Evolutionary conservation across 2,113 vertebrate species (phyloP), one percentile per base, ranked within the genome.

Genomic region (Nyctereutes procyonoides): DNA sequence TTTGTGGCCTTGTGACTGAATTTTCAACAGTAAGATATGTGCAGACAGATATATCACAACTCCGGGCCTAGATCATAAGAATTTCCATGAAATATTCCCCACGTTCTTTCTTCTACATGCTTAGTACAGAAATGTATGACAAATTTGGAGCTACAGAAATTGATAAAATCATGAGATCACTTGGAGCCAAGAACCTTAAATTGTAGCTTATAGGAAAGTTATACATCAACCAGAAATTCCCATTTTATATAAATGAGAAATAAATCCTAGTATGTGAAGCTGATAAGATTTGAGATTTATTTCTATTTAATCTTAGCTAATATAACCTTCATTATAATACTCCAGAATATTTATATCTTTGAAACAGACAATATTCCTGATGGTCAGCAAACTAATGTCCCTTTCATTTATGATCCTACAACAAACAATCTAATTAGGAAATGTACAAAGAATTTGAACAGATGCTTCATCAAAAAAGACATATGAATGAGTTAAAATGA

Each of bases 241-340:
- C 32, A 83, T 95, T 87, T 91, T 20, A 73, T 48, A 87, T 73
- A 74, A 87, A 55, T 53, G n/a, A 81, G 28, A 92, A 63, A 87
- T 5, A 71, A 12, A 43, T 63, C 2, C 10, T 32, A 60, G 53
- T 51, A 62, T 19, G 14, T 58, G 2, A 86, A 69, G 56, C 2
- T 13, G 76, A 3, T 56, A 14, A 56, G 2, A 58, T 95, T 67
- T 43, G n/a, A 65, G 17, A 38, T 48, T 32, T 90, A 51, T 53
- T 32, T 74, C 32, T 48, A 30, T 43, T 85, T 95, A 30, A 12
- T 10, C 12, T 85, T 77, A 84, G n/a, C 10, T n/a, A 58, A 51
- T 24, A 35, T 3, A 48, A 15, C 24, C 13, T 73, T 69, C 7
- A 35, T 35, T 30, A 43, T 8, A 77, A 69, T 77, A 79, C 6